phyloP scores from a whole-genome alignment of 2,888 invertebrate genomes.

The Villa cingulata region DNA sequence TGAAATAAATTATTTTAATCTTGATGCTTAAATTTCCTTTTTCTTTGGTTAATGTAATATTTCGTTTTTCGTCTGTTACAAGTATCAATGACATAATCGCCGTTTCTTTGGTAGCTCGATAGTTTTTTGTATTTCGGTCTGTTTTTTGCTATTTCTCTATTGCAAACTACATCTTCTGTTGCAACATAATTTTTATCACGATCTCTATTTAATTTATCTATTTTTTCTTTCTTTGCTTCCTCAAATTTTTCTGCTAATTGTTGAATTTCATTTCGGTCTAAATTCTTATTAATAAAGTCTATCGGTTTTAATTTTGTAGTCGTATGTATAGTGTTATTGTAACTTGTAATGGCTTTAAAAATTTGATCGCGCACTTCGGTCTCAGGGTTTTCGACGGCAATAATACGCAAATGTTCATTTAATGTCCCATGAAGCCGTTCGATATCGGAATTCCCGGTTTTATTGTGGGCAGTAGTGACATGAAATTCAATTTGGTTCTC shows the following conservation, averaged over 20 bases:
- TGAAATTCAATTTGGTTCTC: conserved; percentile 6
- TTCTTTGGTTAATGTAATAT: not conserved
- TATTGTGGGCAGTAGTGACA: conserved; percentile 1
- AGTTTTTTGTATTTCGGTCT: not conserved
- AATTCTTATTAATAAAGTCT: conserved; percentile 1
- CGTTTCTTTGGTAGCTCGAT: not conserved
- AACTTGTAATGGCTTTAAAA: not conserved
- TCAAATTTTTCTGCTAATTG: not conserved
- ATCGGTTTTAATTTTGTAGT: not conserved
- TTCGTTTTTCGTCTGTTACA: not conserved
- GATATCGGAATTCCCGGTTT: conserved; percentile 8
- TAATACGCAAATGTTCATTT: conserved; percentile 9
- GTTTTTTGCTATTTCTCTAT: not conserved
- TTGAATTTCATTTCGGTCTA: not conserved
- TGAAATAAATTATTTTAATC: not conserved
- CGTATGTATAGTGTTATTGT: not conserved
- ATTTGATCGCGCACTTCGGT: not conserved
- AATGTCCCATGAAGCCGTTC: conserved; percentile 7
- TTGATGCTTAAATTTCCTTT: not conserved
- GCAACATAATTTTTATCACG: not conserved
- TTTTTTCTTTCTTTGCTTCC: not conserved
- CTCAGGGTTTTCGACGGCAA: not conserved
- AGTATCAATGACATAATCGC: not conserved
- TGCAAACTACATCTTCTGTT: not conserved
- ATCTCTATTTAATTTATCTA: not conserved